A percentile compares a stretch with the other conserved stretches of the same genome.
phyloP scores from a whole-genome alignment of 2,797 vertebrate genomes.

The Graptemys geographica region DNA sequence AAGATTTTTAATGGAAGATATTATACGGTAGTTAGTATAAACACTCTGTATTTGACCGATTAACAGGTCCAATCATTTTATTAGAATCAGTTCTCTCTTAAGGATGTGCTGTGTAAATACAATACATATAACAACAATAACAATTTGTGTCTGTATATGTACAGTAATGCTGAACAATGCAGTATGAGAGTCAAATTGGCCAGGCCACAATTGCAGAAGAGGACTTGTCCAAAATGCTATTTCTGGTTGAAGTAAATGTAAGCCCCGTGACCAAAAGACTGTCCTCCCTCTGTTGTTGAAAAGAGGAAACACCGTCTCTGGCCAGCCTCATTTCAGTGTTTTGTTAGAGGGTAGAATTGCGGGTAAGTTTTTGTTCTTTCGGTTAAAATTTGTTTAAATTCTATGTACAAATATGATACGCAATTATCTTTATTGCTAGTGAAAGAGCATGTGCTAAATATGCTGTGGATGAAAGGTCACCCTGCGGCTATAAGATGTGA shows the following conservation, averaged over 20 bases:
- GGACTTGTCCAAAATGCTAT: rapidly evolving
- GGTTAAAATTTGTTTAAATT: background rate
- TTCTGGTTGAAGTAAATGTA: background rate
- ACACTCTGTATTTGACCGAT: background rate
- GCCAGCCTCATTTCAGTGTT: background rate
- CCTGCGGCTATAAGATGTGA: background rate
- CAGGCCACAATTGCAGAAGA: background rate
- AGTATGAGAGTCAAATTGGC: background rate
- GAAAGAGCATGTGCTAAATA: background rate
- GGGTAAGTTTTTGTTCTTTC: background rate
- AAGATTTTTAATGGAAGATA: background rate
- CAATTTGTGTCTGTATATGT: background rate
- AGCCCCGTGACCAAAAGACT: background rate
- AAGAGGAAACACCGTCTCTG: background rate
- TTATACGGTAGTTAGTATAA: background rate
- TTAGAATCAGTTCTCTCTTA: background rate
- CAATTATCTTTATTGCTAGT: background rate
- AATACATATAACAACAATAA: rapidly evolving
- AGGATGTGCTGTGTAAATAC: background rate
- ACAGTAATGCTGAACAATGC: background rate
- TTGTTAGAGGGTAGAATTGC: background rate
- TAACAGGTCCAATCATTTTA: background rate
- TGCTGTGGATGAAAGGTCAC: background rate
- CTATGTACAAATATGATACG: background rate
- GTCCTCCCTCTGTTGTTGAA: background rate